Base-by-base conservation (phyloP, 2,888 invertebrate species). In the Apotomis turbidana region DNA sequence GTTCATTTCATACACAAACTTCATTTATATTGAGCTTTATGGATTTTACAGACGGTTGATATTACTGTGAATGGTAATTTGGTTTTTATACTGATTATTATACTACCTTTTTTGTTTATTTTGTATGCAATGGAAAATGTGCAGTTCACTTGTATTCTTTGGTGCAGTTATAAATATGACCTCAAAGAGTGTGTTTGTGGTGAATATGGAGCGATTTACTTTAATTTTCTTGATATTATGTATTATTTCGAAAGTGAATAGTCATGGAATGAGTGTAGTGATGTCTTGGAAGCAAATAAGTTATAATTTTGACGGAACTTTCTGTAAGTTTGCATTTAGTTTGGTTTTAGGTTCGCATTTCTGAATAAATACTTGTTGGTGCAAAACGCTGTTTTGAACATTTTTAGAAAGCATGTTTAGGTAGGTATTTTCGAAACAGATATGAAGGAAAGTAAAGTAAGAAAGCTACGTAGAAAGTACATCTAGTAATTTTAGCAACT, bases 211-310 rank as follows among this genome's bases (percentile, higher is more conserved):
- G 36, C 36, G 13, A 6, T 54, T n/a, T 44, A 36, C 12, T 12
- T 41, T 15, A n/a, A n/a, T 49, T 61, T 41, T 12, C 4, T 71
- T 58, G 9, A 5, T 57, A 58, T 58, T 51, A n/a, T 13, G 41
- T 57, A 10, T 49, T 5, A 49, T 15, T 36, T 8, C 54, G 9
- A 27, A 58, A 36, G 64, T 58, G 44, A 68, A 54, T 9, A 12
- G 68, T 38, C 27, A 38, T 4, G 73, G 76, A 44, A 38, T 85
- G 73, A 67, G 67, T 2, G 76, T 83, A 44, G 82, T 87, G 0
- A 85, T 85, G 2, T 71, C 80, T 0, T 91, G 90, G 90, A 88
- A 88, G 1, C 90, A 91, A 68, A 71, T 90, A 0, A 78, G 77
- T 52, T 90, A 87, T 46, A 75, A 88, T 6, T 78, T 89, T 8